Evolutionary conservation across 2,797 vertebrate genomes (phyloP).

Genomic region (Buphagus erythrorhynchus): DNA sequence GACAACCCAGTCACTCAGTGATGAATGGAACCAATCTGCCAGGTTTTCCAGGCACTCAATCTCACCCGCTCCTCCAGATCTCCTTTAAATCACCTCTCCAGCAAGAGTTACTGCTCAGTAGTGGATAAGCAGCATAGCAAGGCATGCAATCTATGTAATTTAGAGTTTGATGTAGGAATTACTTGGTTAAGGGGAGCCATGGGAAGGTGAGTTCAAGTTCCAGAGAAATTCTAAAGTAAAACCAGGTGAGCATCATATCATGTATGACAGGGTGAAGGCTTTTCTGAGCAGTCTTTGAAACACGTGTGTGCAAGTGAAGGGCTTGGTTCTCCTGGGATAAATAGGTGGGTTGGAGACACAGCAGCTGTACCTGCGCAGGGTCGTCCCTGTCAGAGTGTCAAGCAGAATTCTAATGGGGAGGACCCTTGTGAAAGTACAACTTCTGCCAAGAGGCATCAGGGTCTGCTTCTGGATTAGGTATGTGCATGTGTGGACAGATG

Average conservation of each 20-base stretch:
- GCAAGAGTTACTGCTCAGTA: neutral
- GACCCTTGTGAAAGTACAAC: neutral
- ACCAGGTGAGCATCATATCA: neutral
- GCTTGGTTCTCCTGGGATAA: neutral
- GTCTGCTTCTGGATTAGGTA: neutral
- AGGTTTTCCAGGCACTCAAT: neutral
- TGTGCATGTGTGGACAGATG: fast-evolving
- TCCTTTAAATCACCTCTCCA: neutral
- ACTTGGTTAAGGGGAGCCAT: neutral
- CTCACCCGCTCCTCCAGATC: fast-evolving
- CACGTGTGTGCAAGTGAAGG: neutral
- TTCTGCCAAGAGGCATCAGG: neutral
- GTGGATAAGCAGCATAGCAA: neutral
- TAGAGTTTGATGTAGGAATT: neutral
- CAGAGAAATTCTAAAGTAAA: neutral
- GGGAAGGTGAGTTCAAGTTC: neutral
- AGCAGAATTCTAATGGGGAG: neutral
- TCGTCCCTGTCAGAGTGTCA: neutral
- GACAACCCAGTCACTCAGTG: neutral
- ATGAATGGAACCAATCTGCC: neutral
- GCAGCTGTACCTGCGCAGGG: neutral
- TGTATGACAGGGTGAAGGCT: neutral
- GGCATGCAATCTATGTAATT: neutral
- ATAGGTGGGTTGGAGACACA: neutral
- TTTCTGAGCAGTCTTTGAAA: neutral